Base-by-base conservation (phyloP, 2,888 invertebrate species). In the Drosophila paramelanica region DNA sequence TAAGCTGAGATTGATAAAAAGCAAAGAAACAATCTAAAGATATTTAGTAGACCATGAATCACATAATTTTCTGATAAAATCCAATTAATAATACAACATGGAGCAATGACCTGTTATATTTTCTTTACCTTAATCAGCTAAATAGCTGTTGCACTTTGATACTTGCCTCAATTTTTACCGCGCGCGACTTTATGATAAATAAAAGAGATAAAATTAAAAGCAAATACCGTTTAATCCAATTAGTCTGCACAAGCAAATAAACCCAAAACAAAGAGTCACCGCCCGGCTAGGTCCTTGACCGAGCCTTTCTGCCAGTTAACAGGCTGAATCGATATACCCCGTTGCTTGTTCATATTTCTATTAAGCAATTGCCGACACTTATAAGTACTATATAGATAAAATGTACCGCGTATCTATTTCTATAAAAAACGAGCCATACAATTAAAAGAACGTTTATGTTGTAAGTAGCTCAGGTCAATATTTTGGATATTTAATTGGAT, bases 181-280 rank as follows among this genome's bases (percentile, higher is more conserved):
- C 46, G 46, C n/a, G 4, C 6, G 31, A 46, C 6, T 43, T 57
- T 13, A 36, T 36, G 33, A n/a, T 45, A 57, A 38, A 14, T 25
- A 31, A 42, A 68, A 38, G 42, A 41, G 59, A 67, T 52, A 23
- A 31, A 41, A 41, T 36, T 25, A 45, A 46, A 46, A 13, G 50
- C 51, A 67, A 66, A 59, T 4, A 8, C 23, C 43, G 20, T 38
- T 64, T 64, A 50, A 17, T 46, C 23, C 73, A 65, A 46, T 72
- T 47, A 46, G 47, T 60, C 46, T 47, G 46, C 27, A 17, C 39
- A 38, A 55, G 47, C 17, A 46, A 38, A 41, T 42, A 31, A n/a
- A 41, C 23, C n/a, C n/a, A 51, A 41, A 17, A 14, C 11, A 31
- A 46, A 8, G 13, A 6, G 7, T 3, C 25, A 17, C 1, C 6